These are phyloP conservation scores for Vandiemenella viatica DNA, from an alignment of 2,888 invertebrate species.

Conservation along the genomic window DNA sequence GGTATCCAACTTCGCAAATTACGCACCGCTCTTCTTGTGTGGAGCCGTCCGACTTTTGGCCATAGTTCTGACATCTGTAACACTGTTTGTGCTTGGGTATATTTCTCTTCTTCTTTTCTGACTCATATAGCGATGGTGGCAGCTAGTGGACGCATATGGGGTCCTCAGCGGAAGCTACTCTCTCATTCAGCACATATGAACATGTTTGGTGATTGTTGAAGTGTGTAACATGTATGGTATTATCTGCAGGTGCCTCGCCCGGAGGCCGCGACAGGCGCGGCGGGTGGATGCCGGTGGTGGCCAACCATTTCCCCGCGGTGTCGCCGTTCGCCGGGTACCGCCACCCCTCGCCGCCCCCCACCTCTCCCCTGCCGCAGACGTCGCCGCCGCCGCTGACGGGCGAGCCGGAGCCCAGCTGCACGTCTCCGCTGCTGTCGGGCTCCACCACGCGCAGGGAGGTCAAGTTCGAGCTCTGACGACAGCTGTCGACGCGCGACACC, in stretches of 20 bases:
- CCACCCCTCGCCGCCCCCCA: conserved; percentile 21
- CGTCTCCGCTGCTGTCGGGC: neutral
- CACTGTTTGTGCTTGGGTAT: no score
- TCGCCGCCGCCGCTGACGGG: conserved; percentile 23
- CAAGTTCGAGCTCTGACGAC: conserved; percentile 29
- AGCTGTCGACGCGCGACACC: conserved; percentile 25
- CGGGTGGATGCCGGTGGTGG: conserved; percentile 52
- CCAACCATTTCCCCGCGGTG: conserved; percentile 52
- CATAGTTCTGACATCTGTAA: no score
- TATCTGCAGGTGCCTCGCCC: conserved; percentile 33
- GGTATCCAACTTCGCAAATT: no score
- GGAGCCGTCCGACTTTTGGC: no score
- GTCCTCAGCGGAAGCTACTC: no score
- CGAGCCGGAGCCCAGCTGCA: conserved; percentile 17
- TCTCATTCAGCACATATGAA: no score
- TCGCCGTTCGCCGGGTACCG: conserved; percentile 41
- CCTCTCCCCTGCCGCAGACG: conserved; percentile 12
- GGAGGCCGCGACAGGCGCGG: conserved; percentile 25
- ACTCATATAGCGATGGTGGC: no score
- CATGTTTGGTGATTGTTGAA: no score
- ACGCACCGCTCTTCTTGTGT: no score
- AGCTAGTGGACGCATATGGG: no score
- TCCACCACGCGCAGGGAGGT: conserved; percentile 19
- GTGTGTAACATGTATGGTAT: no score
- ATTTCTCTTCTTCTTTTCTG: no score